Base-by-base conservation (phyloP, 2,797 vertebrate genomes). In the Pterois miles region DNA sequence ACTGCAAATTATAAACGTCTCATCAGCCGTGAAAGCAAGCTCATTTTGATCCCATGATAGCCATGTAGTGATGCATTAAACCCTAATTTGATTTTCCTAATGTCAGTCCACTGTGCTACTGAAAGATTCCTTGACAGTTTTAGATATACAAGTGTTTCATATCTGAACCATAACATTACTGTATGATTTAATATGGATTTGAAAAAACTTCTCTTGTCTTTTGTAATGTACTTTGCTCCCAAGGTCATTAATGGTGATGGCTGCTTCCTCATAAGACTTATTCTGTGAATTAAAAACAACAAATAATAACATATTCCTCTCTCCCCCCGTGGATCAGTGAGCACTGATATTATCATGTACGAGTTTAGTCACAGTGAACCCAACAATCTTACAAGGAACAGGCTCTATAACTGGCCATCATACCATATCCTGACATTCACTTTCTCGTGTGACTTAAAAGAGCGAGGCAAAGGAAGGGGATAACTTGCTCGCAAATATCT, bases 381-480 rank as follows among this genome's bases (percentile, higher is more conserved):
- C 29, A 34, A 3, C 46, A 60, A 33, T 46, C 63, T 6, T 22
- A 18, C 58, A 34, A 12, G 27, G 46, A 8, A 14, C 31, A 7
- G 34, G n/a, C 31, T 60, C 43, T 67, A 74, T 56, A 71, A 83
- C 80, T 67, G 43, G 63, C 46, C 68, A 43, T 43, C 48, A 43
- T 34, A 60, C n/a, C 31, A 48, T 50, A 57, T 68, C 29, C 36
- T 27, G 10, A 50, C 67, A 38, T 64, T 27, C 34, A 40, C 71
- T 71, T 70, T 54, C 50, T 68, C 9, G 74, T 63, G 43, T 66
- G 62, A 76, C 73, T 76, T 74, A 40, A 76, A 76, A 73, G 40
- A 82, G 76, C 63, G 34, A 64, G 56, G 74, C 50, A 76, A 76
- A 79, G 46, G 64, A 69, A 53, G 34, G 58, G 57, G 31, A 78